A percentile compares a stretch with the other conserved stretches of the same genome.
These are phyloP conservation scores for Parauchenoglanis punctatus DNA, from an alignment of 2,797 vertebrate genomes.

Conservation along the genomic window DNA sequence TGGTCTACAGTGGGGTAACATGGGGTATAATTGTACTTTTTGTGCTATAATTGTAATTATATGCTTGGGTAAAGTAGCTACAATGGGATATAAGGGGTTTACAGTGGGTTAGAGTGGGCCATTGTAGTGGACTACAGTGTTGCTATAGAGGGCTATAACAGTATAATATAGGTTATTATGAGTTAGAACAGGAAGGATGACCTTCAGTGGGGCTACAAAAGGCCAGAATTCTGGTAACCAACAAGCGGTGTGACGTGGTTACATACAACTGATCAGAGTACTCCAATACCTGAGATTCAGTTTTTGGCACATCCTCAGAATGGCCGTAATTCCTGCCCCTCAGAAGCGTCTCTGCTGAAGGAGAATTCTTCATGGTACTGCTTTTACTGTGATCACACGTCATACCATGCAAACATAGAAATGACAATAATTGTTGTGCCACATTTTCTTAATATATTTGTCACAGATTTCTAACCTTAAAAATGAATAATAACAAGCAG, in stretches of 20 bases:
- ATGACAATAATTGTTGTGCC: background rate
- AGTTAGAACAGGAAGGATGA: background rate
- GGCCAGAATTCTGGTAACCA: background rate
- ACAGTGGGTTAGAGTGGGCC: background rate
- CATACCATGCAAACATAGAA: background rate
- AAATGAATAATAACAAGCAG: background rate
- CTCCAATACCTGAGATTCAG: constrained; percentile 70
- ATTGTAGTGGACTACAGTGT: background rate
- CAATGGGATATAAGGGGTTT: background rate
- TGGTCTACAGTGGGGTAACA: background rate
- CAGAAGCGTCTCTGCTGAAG: constrained; percentile 83
- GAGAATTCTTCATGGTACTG: constrained; percentile 77
- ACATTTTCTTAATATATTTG: background rate
- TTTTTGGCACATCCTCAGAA: constrained; percentile 82
- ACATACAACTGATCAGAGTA: background rate
- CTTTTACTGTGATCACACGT: constrained; percentile 71
- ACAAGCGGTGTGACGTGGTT: background rate
- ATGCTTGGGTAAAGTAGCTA: background rate
- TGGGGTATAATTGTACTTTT: background rate
- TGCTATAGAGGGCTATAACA: background rate
- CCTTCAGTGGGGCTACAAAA: background rate
- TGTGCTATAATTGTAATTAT: background rate
- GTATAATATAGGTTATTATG: background rate
- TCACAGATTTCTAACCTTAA: background rate
- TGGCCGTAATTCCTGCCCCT: constrained; percentile 77